Evolutionary conservation across 2,888 invertebrate genomes (phyloP), one percentile per base, ranked within the genome.

Genomic region (Dasypolia templi): DNA sequence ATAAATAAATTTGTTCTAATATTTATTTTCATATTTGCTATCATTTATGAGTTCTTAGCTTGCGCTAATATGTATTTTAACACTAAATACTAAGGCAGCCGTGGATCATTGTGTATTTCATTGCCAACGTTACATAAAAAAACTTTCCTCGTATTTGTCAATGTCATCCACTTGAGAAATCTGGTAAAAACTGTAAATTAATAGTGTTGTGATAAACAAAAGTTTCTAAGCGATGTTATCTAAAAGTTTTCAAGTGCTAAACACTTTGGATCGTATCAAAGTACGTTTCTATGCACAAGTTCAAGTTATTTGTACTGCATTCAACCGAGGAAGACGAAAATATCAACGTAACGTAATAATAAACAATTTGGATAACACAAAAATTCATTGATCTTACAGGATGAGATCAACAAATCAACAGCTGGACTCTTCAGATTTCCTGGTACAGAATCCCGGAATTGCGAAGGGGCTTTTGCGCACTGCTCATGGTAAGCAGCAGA

Each of bases 21-120:
- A 56, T 56, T 56, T 56, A 56, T 56, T 56, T 56, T 56, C 29
- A 29, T 19, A 29, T 29, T 29, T 29, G 29, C 14, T 29, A 29
- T 56, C 29, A 29, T 56, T 19, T 19, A 56, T 19, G 56, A 19
- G 56, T 56, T 56, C 32, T 59, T 35, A 39, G n/a, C 35, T 59
- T n/a, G 59, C 6, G 39, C 39, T 59, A n/a, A 59, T 59, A 59
- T 59, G 59, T 59, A 59, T 59, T 59, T 39, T 59, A 59, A 59
- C 14, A 35, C 35, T 14, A 39, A n/a, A n/a, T 14, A 56, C 56
- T 56, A 19, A 32, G 29, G 32, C 56, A 56, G 56, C 19, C 19
- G 19, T 56, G 56, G 56, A 32, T 56, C 56, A 56, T 32, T 32
- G 19, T 32, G 53, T 12, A 17, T 29, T 17, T 56, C 56, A 32